Evolutionary conservation across 2,113 vertebrate species (phyloP), one percentile per base, ranked within the genome.

Genomic region (Clarias batrachus): DNA sequence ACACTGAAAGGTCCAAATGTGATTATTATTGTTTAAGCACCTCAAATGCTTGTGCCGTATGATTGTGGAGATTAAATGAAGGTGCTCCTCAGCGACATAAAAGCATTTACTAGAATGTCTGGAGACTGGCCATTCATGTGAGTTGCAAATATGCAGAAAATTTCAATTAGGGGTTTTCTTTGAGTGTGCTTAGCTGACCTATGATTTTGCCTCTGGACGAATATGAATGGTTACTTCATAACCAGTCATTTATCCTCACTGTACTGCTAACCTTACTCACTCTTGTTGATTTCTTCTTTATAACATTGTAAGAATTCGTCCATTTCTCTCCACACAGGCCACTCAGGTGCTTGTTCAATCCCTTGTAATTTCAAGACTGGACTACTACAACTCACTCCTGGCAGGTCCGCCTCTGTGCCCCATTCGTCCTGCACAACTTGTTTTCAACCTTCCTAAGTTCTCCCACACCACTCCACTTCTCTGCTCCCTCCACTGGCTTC

Each of bases 1-100:
- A 82, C n/a, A 54, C 25, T 54, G 81, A 68, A 82, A 68, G 62
- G 41, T 66, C 27, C 23, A 62, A 86, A 86, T 62, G 30, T 66
- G 74, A 78, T 86, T 86, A 86, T 56, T 70, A 41, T 68, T 57
- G 33, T 52, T 41, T 63, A 59, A 77, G 27, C 56, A 21, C 25
- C 60, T 82, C 10, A 48, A n/a, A 19, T 60, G 60, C 25, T n/a
- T 82, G 37, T 27, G 81, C 48, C 17, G 81, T 66, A 82, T 30
- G 41, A 82, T 52, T 68, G n/a, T 54, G 13, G 21, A 13, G 21
- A 82, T 82, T 85, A 63, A 85, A 63, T 52, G 57, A n/a, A 76
- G 57, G n/a, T 23, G 1, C n/a, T 80, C 30, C 11, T 80, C 19
- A 21, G 56, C 13, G 78, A 11, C 54, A 60, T 56, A 33, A 80